Base-by-base conservation (phyloP, 1,140 invertebrate species). In the Apis mellifera region DNA sequence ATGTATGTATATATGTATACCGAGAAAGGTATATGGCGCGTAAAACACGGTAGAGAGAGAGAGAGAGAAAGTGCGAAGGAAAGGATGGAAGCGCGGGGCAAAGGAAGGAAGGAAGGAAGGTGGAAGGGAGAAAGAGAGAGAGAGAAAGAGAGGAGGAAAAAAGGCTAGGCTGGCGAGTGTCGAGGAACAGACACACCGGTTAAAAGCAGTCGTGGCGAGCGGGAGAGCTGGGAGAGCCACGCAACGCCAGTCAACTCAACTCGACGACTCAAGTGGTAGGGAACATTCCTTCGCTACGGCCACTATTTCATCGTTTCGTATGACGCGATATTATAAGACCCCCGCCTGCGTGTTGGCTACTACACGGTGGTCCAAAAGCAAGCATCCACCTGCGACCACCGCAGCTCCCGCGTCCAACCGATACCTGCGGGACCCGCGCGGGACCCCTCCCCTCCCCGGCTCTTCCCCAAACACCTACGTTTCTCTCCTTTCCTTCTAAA, bases 231-330 rank as follows among this genome's bases (percentile, higher is more conserved):
- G 84, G 81, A 85, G 86, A 87, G 87, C 89, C 88, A 91, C 90
- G 90, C 89, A 93, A 93, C 84, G 84, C 92, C 90, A 93, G 90
- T 93, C 92, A 91, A 93, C 89, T 93, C 92, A 86, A 92, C 90
- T 92, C 91, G 89, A 93, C 89, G 92, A 91, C 92, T 93, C 92
- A 90, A 93, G 92, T 92, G 92, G 92, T 92, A 93, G 92, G 91
- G 91, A 92, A 93, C 92, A 93, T 94, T 94, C 92, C 93, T 93
- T 91, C 86, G 91, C 90, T 93, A 93, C 91, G 91, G 91, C 92
- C 93, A 93, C 93, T 94, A 94, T 94, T 94, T 94, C 93, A 93
- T 94, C 93, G 93, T 93, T 93, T 93, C 92, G 91, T 94, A 93
- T 93, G 93, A 93, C 92, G 93, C 91, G 92, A 93, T 94, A 94